Percentiles rank a stretch among this genome's conserved stretches.
phyloP scores from a whole-genome alignment of 1,140 invertebrate species.

The Drosophila parabipectinata region DNA sequence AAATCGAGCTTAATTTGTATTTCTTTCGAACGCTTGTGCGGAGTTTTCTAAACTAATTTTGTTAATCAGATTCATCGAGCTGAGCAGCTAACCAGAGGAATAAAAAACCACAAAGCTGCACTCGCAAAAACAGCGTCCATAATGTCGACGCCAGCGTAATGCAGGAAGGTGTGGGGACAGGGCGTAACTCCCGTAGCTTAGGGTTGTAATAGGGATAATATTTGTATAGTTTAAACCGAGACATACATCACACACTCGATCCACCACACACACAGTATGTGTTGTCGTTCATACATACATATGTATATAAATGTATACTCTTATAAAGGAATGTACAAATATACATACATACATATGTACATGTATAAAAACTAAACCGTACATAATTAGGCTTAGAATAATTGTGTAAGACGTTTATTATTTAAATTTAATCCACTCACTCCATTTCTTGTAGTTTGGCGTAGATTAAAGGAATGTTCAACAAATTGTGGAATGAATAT shows the following conservation, averaged over 20 bases:
- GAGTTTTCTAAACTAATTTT: slow-evolving; percentile 83
- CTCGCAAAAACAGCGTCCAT: slow-evolving; percentile 40
- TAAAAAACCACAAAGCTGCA: slow-evolving; percentile 53
- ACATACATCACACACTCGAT: slow-evolving; percentile 13
- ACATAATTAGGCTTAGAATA: slow-evolving; percentile 35
- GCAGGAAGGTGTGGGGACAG: slow-evolving; percentile 40
- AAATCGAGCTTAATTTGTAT: slow-evolving; percentile 73
- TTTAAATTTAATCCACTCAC: slow-evolving; percentile 42
- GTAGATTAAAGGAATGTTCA: slow-evolving; percentile 8
- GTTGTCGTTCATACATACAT: background rate
- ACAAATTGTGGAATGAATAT: slow-evolving; percentile 35
- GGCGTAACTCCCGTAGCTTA: slow-evolving; percentile 29
- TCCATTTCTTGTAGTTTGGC: slow-evolving; percentile 19
- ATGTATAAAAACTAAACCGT: background rate
- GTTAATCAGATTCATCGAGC: slow-evolving; percentile 71
- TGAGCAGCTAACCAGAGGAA: slow-evolving; percentile 71
- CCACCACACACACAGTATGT: background rate
- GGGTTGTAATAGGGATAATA: slow-evolving; percentile 68
- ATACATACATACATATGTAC: background rate
- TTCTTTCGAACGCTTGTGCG: slow-evolving; percentile 79
- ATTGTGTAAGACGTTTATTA: slow-evolving; percentile 8
- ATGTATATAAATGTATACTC: too few relatives aligned
- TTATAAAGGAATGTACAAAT: too few relatives aligned
- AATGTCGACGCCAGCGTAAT: slow-evolving; percentile 73
- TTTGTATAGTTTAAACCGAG: slow-evolving; percentile 53